These are phyloP conservation scores for Cricetomys ansorgei DNA, from an alignment of 2,113 vertebrate species.

Conservation along the genomic window DNA sequence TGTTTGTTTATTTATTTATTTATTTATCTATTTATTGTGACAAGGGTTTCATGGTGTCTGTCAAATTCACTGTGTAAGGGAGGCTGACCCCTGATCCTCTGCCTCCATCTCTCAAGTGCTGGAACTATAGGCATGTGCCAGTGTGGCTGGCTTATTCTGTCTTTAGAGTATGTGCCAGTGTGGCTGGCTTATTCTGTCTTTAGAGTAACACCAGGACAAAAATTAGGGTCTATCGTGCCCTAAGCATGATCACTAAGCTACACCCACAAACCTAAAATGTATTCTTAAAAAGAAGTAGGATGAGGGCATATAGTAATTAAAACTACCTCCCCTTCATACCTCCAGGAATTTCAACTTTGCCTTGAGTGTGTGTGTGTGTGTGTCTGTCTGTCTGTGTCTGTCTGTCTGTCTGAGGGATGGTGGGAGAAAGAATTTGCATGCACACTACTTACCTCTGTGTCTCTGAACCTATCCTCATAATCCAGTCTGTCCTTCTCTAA, in stretches of 20 bases:
- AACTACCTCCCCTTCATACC: neutral
- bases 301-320: neutral
- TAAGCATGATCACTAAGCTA: neutral
- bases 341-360: neutral
- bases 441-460: constrained; percentile 91
- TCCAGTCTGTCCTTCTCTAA: constrained; percentile 94
- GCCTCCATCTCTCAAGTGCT: neutral
- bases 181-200: no score
- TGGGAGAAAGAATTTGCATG: neutral
- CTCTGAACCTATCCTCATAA: constrained; percentile 93
- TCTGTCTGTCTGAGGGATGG: neutral
- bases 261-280: neutral
- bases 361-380: neutral
- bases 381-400: neutral
- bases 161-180: no score
- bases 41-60: neutral
- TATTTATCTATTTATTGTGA: neutral
- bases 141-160: neutral
- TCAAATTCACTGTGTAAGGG: neutral
- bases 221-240: neutral
- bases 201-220: neutral
- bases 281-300: neutral
- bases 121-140: neutral
- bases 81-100: neutral
- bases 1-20: neutral